A percentile compares a stretch with the other conserved stretches of the same genome.
Conservation (phyloP, 2,888 invertebrate species). For the Rugalucina vietnamica region DNA sequence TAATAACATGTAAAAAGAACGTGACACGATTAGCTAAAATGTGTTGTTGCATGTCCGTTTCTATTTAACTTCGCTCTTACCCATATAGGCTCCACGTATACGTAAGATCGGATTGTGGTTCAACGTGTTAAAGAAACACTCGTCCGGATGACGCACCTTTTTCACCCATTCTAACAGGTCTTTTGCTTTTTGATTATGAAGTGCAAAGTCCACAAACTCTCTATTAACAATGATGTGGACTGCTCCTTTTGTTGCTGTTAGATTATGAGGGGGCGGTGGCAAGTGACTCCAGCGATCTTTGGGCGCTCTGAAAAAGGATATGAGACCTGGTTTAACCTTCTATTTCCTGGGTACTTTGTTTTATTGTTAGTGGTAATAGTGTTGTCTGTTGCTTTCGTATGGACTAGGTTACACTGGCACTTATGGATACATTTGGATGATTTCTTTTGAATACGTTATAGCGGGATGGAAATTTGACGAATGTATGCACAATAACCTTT, state of each 20-base stretch:
- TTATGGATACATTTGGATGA: too few species aligned
- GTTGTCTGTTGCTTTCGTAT: too few species aligned
- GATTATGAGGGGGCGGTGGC: slow-evolving; percentile 55
- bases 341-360: too few species aligned
- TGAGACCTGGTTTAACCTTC: too few species aligned
- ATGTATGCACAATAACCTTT: too few species aligned
- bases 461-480: too few species aligned
- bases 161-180: slow-evolving; percentile 75
- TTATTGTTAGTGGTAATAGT: too few species aligned
- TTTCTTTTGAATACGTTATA: too few species aligned
- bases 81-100: slow-evolving; percentile 75
- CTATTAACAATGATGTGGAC: slow-evolving; percentile 74
- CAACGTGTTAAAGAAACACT: slow-evolving; percentile 76
- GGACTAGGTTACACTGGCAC: too few species aligned
- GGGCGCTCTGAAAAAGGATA: slow-evolving; percentile 47
- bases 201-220: slow-evolving; percentile 74
- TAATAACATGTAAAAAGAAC: too few species aligned
- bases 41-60: background rate
- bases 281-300: slow-evolving; percentile 49
- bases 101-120: slow-evolving; percentile 75
- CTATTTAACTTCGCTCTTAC: too few species aligned
- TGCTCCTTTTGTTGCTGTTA: slow-evolving; percentile 72
- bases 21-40: background rate
- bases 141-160: slow-evolving; percentile 74
- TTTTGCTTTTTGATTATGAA: slow-evolving; percentile 63